A percentile compares a stretch with the other conserved stretches of the same genome.
Evolutionary conservation across 1,140 invertebrate species (phyloP).

Genomic region (Hylyphantes graminicola): DNA sequence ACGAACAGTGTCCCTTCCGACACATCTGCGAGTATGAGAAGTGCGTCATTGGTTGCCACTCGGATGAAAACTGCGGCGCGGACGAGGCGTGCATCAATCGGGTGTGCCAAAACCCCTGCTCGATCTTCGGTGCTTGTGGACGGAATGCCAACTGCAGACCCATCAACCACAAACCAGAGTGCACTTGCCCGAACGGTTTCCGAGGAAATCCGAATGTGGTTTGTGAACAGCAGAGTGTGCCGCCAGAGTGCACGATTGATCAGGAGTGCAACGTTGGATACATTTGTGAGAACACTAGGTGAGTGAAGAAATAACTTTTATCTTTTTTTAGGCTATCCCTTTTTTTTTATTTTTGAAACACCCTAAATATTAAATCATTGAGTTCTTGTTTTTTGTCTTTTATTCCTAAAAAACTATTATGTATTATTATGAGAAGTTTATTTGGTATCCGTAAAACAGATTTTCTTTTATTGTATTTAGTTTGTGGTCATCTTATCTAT

Average conservation of each 20-base stretch:
- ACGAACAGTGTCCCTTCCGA: conserved; percentile 61
- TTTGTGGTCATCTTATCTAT: no score
- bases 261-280: conserved; percentile 62
- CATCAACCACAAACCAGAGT: conserved; percentile 84
- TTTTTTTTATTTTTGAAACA: no score
- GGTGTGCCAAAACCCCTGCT: conserved; percentile 65
- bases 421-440: no score
- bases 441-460: no score
- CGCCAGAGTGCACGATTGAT: conserved; percentile 62
- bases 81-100: conserved; percentile 64
- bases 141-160: conserved; percentile 69
- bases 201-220: conserved; percentile 75
- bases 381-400: no score
- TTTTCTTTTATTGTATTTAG: no score
- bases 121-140: conserved; percentile 64
- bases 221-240: conserved; percentile 70
- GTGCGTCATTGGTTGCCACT: conserved; percentile 64
- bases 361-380: no score
- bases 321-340: no score
- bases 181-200: conserved; percentile 73
- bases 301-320: conserved; percentile 44
- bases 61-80: conserved; percentile 62
- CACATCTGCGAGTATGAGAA: conserved; percentile 62
- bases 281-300: conserved; percentile 62
- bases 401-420: no score